phyloP scores from a whole-genome alignment of 2,797 vertebrate species.

The Carcharodon carcharias region DNA sequence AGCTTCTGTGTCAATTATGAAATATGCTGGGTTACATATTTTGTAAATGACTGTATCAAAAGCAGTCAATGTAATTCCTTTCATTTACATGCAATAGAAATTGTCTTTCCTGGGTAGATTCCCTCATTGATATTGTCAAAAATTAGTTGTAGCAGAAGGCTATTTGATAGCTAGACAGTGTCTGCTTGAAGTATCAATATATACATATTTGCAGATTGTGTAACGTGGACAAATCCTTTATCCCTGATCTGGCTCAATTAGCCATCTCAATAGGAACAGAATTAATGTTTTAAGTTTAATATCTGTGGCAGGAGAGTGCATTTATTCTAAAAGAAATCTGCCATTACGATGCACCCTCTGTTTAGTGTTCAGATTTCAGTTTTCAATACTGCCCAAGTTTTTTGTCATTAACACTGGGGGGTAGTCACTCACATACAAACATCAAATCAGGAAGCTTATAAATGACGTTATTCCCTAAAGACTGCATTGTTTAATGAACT shows the following conservation, averaged over 20 bases:
- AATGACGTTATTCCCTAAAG: not conserved
- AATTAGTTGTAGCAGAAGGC: too few relatives aligned
- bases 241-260: not conserved
- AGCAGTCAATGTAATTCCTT: too few relatives aligned
- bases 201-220: not conserved
- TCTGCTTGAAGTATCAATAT: not conserved
- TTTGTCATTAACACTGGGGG: not conserved
- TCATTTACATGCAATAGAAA: too few relatives aligned
- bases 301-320: not conserved
- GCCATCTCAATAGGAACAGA: not conserved
- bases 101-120: too few relatives aligned
- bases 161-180: too few relatives aligned
- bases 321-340: not conserved
- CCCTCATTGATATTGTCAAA: too few relatives aligned
- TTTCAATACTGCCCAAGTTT: not conserved
- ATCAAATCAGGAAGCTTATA: not conserved
- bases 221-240: not conserved
- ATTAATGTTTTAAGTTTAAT: not conserved
- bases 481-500: not conserved
- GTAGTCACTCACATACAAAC: not conserved
- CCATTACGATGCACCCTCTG: not conserved
- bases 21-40: too few relatives aligned
- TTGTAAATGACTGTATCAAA: too few relatives aligned
- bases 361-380: not conserved
- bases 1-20: too few relatives aligned